Evolutionary conservation across 2,888 invertebrate genomes (phyloP), one percentile per base, ranked within the genome.

Genomic region (Plebejus anna): DNA sequence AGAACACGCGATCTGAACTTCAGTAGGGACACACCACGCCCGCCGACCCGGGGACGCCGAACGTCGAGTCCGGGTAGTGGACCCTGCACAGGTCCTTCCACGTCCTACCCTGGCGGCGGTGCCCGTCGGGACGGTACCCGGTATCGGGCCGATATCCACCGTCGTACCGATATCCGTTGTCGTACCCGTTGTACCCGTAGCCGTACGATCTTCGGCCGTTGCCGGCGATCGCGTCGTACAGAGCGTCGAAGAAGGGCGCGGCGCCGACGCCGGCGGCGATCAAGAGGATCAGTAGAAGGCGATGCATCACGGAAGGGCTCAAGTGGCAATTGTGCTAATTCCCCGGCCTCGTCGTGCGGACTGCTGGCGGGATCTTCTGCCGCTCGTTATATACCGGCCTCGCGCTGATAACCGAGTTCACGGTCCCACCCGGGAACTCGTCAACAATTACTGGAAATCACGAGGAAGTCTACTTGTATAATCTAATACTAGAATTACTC

Each of bases 11-110:
- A 87, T 89, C 90, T 82, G 91, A 91, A 88, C 91, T 91, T 94
- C 90, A 95, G 90, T 94, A 95, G 77, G 95, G 95, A 86, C 96
- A 96, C 79, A 95, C 91, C 47, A 96, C 95, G 71, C 94, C 95
- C 0, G 95, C 94, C 0, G 95, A 94, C 79, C 88, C 95, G 89
- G 82, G 96, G 61, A 85, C 82, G 3, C 87, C 88, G 47, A 84
- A 82, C 0, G 55, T 11, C 55, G 96, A 95, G 83, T 87, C 95
- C 90, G 82, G 96, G 94, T 90, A 95, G 80, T 96, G 95, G 7
- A 96, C 95, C 77, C 95, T 94, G 84, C 97, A 97, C 80, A 97
- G 95, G 75, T 96, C 95, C 83, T 95, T 96, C 88, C 95, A 97
- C 1, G 96, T 94, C 81, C 95, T 95, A 57, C 87, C 89, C 89